phyloP scores from a whole-genome alignment of 2,888 invertebrate genomes.

The Ctenicera cuprea region DNA sequence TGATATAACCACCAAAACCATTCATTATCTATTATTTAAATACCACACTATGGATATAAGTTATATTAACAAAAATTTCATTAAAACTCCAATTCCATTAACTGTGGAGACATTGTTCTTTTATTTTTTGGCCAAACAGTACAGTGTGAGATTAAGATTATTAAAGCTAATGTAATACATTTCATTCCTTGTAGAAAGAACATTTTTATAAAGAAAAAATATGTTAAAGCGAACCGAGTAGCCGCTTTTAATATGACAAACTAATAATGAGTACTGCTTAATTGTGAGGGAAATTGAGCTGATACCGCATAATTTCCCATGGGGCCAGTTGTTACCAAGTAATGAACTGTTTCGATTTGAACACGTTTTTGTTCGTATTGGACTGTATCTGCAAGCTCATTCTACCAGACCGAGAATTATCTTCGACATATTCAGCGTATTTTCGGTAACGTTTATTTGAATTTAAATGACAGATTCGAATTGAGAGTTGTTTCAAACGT shows the following conservation, averaged over 20 bases:
- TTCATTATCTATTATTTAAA: too few relatives aligned
- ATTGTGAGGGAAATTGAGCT: conserved; percentile 52
- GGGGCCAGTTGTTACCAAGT: conserved; percentile 52
- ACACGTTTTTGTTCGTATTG: conserved; percentile 40
- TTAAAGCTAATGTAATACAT: too few relatives aligned
- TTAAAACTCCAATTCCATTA: too few relatives aligned
- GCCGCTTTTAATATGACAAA: conserved; percentile 39
- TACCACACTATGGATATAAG: too few relatives aligned
- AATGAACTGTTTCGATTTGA: conserved; percentile 54
- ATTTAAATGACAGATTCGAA: conserved; percentile 12
- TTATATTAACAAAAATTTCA: too few relatives aligned
- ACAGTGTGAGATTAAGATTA: too few relatives aligned
- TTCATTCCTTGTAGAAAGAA: not conserved
- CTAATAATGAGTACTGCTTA: conserved; percentile 49
- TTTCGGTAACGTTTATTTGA: conserved; percentile 8
- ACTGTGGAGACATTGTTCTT: too few relatives aligned
- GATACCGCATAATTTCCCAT: conserved; percentile 57
- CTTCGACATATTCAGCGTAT: conserved; percentile 19
- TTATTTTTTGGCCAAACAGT: too few relatives aligned
- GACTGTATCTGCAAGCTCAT: conserved; percentile 24
- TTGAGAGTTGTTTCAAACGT: not conserved
- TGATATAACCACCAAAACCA: too few relatives aligned
- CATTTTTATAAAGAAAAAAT: not conserved
- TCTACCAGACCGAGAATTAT: conserved; percentile 25
- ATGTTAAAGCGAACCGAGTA: conserved; percentile 2